phyloP scores from a whole-genome alignment of 1,140 invertebrate genomes.

The Chrysomallon squamiferum region DNA sequence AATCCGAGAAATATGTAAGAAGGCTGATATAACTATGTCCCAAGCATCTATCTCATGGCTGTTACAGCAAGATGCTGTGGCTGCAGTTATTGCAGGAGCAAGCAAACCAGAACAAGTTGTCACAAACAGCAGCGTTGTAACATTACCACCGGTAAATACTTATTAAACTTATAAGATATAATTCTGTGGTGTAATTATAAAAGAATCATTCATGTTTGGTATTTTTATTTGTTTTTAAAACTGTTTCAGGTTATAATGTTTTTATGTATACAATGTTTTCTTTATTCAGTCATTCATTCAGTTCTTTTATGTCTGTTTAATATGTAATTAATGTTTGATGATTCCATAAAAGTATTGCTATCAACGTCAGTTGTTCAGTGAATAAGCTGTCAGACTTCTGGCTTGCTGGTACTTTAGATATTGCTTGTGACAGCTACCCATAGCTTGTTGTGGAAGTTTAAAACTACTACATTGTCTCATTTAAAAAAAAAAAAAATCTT shows the following conservation, averaged over 20 bases:
- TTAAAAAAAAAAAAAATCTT: too few species aligned
- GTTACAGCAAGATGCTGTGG: slow-evolving; percentile 44
- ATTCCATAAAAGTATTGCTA: background rate
- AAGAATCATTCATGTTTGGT: background rate
- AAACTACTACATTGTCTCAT: background rate
- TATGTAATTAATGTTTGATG: background rate
- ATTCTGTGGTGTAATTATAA: too few species aligned
- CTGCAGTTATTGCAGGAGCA: slow-evolving; percentile 54
- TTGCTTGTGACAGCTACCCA: too few species aligned
- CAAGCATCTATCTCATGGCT: slow-evolving; percentile 55
- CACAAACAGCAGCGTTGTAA: slow-evolving; percentile 46
- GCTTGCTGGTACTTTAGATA: background rate
- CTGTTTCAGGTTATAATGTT: background rate
- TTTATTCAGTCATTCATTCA: background rate
- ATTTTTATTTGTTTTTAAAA: background rate
- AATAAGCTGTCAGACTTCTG: too few species aligned
- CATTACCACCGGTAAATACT: slow-evolving; percentile 53
- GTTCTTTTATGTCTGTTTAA: background rate
- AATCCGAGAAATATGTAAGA: slow-evolving; percentile 49
- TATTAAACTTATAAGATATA: background rate
- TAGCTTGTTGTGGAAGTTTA: background rate
- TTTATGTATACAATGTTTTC: background rate
- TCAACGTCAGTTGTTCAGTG: too few species aligned
- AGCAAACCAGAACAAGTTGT: slow-evolving; percentile 54
- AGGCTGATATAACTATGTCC: slow-evolving; percentile 44